phyloP scores from a whole-genome alignment of 2,888 invertebrate species.

The Ypsolopha scabrella region DNA sequence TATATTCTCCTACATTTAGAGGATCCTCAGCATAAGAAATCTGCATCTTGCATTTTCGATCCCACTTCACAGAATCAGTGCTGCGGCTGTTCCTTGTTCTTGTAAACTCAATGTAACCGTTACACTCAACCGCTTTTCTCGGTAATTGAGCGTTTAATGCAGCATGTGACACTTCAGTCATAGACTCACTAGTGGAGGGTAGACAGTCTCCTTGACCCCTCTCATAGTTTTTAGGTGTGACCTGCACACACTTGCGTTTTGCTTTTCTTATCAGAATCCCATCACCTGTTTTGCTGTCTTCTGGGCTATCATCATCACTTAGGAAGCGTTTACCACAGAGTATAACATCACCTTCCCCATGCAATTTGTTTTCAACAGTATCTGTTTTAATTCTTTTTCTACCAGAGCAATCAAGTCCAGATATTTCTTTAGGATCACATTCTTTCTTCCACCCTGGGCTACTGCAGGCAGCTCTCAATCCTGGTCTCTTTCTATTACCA shows the following conservation, averaged over 20 bases:
- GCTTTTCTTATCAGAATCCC: constrained; percentile 21
- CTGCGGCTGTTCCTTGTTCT: constrained; percentile 42
- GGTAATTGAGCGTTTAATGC: constrained; percentile 48
- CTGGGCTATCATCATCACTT: constrained; percentile 9
- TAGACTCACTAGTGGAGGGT: constrained; percentile 50
- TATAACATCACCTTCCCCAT: too few species aligned
- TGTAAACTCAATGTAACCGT: constrained; percentile 55
- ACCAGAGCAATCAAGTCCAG: too few species aligned
- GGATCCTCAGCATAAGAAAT: constrained; percentile 71
- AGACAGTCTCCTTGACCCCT: constrained; percentile 58
- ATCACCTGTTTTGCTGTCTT: constrained; percentile 44
- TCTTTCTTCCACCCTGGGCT: constrained; percentile 51
- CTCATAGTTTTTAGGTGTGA: constrained; percentile 54
- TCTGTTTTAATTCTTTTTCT: background rate
- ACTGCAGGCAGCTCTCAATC: constrained; percentile 28
- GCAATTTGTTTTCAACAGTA: background rate
- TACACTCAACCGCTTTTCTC: constrained; percentile 56
- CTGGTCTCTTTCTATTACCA: constrained; percentile 28
- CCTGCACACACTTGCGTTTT: constrained; percentile 35
- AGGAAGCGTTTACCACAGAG: too few species aligned
- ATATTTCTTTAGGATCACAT: constrained; percentile 10
- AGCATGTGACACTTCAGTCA: constrained; percentile 45
- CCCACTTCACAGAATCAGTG: constrained; percentile 67
- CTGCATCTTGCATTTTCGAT: constrained; percentile 72
- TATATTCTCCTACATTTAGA: constrained; percentile 63